These are phyloP conservation scores for Lochmaea capreae DNA, from an alignment of 2,888 invertebrate genomes.

Conservation along the genomic window DNA sequence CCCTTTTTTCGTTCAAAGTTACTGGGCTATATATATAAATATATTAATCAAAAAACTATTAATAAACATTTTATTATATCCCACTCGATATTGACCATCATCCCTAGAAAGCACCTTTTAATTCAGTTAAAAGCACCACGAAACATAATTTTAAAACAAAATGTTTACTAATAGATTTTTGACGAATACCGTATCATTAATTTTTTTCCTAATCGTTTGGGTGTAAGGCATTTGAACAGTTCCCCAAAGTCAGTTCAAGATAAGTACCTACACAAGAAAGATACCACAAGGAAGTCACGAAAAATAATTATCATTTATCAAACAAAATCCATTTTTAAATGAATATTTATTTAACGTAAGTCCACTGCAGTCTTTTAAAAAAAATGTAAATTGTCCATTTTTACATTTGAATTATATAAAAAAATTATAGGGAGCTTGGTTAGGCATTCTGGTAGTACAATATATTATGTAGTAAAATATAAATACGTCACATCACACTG, in stretches of 20 bases:
- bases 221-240: slow-evolving; percentile 45
- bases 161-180: background rate
- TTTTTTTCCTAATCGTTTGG: slow-evolving; percentile 35
- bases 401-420: background rate
- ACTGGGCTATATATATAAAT: too few relatives aligned
- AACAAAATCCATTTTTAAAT: background rate
- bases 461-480: slow-evolving; percentile 53
- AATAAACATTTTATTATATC: background rate
- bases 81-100: background rate
- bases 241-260: slow-evolving; percentile 34
- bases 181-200: slow-evolving; percentile 33
- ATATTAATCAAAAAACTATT: slow-evolving; percentile 1
- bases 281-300: background rate
- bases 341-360: background rate
- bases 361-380: background rate
- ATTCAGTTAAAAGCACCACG: background rate
- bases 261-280: slow-evolving; percentile 16
- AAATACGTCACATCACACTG: slow-evolving; percentile 58
- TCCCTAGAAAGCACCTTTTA: background rate
- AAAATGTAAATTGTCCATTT: background rate
- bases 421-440: slow-evolving; percentile 38
- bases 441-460: slow-evolving; percentile 51
- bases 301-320: background rate
- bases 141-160: background rate
- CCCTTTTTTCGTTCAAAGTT: too few relatives aligned